phyloP scores from a whole-genome alignment of 2,888 invertebrate species.

The Euzetes globulus region DNA sequence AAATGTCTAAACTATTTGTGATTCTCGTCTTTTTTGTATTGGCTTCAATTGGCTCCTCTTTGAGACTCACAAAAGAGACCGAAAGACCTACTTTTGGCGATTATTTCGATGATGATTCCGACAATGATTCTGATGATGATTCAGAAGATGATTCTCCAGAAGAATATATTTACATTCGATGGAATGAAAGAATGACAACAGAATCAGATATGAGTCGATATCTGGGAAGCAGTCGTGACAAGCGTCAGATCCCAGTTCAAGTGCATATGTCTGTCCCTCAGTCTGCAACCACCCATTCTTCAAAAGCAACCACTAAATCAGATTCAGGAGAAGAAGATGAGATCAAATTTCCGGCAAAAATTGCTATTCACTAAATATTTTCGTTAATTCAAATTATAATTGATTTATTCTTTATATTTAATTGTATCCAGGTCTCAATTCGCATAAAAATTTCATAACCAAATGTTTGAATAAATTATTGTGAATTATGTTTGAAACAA shows the following conservation, averaged over 20 bases:
- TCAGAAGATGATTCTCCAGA: not conserved
- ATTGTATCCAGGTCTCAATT: too few relatives aligned
- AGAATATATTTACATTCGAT: not conserved
- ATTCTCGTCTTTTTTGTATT: not conserved
- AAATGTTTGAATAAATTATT: too few relatives aligned
- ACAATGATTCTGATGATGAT: not conserved
- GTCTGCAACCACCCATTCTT: too few relatives aligned
- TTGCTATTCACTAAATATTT: not conserved
- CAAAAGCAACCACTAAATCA: not conserved
- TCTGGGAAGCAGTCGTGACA: not conserved
- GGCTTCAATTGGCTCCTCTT: not conserved
- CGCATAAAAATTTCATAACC: too few relatives aligned
- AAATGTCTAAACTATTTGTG: not conserved
- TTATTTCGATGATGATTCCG: not conserved
- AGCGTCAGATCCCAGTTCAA: slow-evolving; percentile 5
- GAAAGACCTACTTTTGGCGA: not conserved
- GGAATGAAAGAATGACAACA: not conserved
- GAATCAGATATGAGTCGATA: not conserved
- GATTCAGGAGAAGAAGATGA: not conserved
- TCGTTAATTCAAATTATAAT: too few relatives aligned
- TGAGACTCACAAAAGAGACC: not conserved
- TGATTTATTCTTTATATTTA: too few relatives aligned
- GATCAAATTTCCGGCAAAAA: not conserved
- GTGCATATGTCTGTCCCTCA: not conserved
- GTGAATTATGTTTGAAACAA: too few relatives aligned